Evolutionary conservation across 2,113 vertebrate genomes (phyloP).

Genomic region (Chunga burmeisteri): DNA sequence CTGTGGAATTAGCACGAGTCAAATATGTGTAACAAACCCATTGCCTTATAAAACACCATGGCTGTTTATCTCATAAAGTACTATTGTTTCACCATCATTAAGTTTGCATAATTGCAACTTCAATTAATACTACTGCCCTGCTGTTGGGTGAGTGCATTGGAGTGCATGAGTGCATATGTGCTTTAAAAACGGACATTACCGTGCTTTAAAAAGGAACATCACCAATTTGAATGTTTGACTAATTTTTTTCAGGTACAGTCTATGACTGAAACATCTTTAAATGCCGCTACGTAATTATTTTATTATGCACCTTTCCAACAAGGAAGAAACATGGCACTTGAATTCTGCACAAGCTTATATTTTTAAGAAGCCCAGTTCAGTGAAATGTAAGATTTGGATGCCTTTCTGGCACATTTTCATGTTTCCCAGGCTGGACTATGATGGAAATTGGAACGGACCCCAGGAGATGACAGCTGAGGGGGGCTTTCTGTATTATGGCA

Average conservation of each 20-base stretch:
- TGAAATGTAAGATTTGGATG: not conserved
- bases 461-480: not conserved
- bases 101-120: slow-evolving; percentile 17
- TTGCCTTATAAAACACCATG: not conserved
- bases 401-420: not conserved
- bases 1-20: not conserved
- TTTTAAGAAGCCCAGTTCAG: not conserved
- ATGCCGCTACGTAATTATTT: not conserved
- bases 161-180: not conserved
- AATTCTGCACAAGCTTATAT: not conserved
- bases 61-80: not conserved
- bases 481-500: not conserved
- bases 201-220: not conserved
- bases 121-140: not conserved
- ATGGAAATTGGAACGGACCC: not conserved
- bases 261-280: not conserved
- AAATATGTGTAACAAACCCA: not conserved
- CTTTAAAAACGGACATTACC: not conserved
- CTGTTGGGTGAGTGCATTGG: fast-evolving
- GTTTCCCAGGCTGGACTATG: not conserved
- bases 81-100: slow-evolving; percentile 15
- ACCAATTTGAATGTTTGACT: not conserved
- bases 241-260: not conserved
- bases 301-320: not conserved
- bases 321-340: not conserved